Evolutionary conservation across 2,888 invertebrate species (phyloP).

Genomic region (Argyresthia goedartella): DNA sequence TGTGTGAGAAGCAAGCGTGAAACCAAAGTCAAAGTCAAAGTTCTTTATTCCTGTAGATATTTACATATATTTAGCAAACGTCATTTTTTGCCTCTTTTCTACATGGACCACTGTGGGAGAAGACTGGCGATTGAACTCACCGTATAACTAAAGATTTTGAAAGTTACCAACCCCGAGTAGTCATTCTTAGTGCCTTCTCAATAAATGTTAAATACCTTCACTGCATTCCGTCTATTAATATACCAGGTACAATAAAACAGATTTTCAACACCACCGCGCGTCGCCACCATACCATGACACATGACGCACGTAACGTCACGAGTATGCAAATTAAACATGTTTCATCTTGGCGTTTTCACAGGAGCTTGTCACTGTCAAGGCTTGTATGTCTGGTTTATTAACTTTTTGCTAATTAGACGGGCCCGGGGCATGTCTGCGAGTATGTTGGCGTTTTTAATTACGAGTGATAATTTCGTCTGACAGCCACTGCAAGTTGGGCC

Average conservation of each 20-base stretch:
- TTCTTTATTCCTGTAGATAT: too few species aligned
- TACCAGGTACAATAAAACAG: background rate
- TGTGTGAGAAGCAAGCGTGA: too few species aligned
- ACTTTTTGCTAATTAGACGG: conserved; percentile 69
- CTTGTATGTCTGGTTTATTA: conserved; percentile 59
- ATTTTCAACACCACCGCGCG: background rate
- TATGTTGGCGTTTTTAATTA: conserved; percentile 69
- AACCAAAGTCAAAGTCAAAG: too few species aligned
- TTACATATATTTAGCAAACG: too few species aligned
- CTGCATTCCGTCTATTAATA: too few species aligned
- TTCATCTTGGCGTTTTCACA: conserved; percentile 67
- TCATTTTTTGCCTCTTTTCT: too few species aligned
- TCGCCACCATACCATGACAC: too few species aligned
- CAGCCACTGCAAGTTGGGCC: conserved; percentile 12
- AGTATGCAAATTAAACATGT: conserved; percentile 63
- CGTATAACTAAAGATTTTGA: too few species aligned
- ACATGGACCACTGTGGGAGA: too few species aligned
- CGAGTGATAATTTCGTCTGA: conserved; percentile 52
- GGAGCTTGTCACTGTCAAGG: conserved; percentile 64
- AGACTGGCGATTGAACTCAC: too few species aligned
- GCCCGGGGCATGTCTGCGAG: conserved; percentile 51
- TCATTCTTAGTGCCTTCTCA: background rate
- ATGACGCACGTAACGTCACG: conserved; percentile 7
- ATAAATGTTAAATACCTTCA: too few species aligned
- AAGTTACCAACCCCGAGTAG: too few species aligned